Base-by-base conservation (phyloP, 2,888 invertebrate genomes). In the Rhamnusium bicolor region DNA sequence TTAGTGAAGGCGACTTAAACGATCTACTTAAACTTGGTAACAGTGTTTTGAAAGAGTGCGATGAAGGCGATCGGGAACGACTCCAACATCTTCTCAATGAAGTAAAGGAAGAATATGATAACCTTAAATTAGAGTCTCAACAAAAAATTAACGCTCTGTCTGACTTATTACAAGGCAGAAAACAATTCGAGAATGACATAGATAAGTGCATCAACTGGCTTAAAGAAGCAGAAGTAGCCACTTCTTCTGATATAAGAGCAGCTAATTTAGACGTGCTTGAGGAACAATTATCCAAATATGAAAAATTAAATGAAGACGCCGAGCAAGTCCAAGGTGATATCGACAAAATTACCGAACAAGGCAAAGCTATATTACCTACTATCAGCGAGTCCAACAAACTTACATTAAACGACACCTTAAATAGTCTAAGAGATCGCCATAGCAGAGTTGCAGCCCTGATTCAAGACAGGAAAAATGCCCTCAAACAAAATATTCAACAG, bases 181-280 rank as follows among this genome's bases (percentile, higher is more conserved):
- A 92, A 83, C 91, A 94, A 58, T 96, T 96, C 81, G 98, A 98
- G 88, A 91, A 91, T 53, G 94, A 95, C 73, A 90, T 95, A 60
- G 94, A 94, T 71, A 93, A 93, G 82, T 94, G 96, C 84, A 93
- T 94, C 77, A 93, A 94, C 81, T 98, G 98, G 98, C 89, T 97
- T 47, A 94, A 95, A 80, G 95, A 98, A 88, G 96, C 96, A 27
- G 97, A 97, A 87, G 94, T 95, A 0, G 94, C 95, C 2, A 94
- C 95, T 0, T 93, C 94, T 8, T 92, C 94, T 32, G 96, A 96
- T 83, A 89, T 97, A 2, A 91, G 95, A 53, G 92, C 94, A 18
- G 93, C 95, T 0, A 95, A 93, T 82, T 90, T 96, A 18, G 95
- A 95, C 80, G 91, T 96, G 0, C 88, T 98, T 27, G 94, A 96